Conservation (phyloP, 2,888 invertebrate species). For the Pocota personata region DNA sequence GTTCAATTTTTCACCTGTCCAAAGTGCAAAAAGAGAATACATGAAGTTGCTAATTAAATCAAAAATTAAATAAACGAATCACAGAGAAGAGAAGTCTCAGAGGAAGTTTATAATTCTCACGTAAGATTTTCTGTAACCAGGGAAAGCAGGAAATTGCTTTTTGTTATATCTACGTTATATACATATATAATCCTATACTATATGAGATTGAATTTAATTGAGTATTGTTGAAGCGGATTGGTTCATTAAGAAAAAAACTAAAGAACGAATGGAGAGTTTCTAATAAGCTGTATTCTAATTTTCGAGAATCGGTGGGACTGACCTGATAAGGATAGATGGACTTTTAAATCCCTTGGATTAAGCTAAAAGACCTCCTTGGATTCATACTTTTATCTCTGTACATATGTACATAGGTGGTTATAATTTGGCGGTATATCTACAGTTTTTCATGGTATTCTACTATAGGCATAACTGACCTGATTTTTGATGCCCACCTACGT, state of each 20-base stretch:
- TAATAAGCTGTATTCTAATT: background rate
- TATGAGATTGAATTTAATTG: background rate
- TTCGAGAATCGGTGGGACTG: too few relatives aligned
- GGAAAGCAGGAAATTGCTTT: background rate
- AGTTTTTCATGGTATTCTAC: too few relatives aligned
- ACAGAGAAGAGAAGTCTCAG: background rate
- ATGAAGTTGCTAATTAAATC: slow-evolving; percentile 1
- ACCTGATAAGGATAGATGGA: too few relatives aligned
- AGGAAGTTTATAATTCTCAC: background rate
- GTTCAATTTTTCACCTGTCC: background rate
- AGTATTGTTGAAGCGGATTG: background rate
- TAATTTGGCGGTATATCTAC: too few relatives aligned
- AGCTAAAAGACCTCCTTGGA: too few relatives aligned
- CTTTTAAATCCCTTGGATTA: too few relatives aligned
- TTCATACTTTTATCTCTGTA: too few relatives aligned
- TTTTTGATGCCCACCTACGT: too few relatives aligned
- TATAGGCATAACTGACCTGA: too few relatives aligned
- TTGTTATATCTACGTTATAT: background rate
- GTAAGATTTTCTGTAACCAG: background rate
- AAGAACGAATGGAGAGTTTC: background rate
- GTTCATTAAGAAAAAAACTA: background rate
- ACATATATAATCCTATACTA: background rate
- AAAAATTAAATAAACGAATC: background rate
- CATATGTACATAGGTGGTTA: too few relatives aligned
- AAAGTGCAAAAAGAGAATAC: background rate